Conservation (phyloP, 2,888 invertebrate genomes). For the Caenorhabditis sp. region DNA sequence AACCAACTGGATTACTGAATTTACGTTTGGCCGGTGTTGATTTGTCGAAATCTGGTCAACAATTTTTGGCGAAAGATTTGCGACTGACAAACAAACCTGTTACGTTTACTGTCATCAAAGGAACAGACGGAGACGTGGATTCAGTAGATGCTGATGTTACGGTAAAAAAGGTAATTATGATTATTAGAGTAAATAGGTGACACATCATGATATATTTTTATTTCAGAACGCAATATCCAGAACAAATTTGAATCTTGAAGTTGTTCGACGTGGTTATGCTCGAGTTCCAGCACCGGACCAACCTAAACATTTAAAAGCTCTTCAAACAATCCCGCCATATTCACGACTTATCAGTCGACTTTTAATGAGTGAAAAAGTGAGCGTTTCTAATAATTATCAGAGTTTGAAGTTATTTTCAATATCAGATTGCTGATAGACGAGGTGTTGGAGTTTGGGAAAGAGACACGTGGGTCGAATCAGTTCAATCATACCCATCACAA, state of each 20-base stretch:
- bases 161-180: conserved; percentile 54
- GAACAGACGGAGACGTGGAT: conserved; percentile 55
- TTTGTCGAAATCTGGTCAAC: conserved; percentile 64
- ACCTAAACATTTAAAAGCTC: conserved; percentile 59
- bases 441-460: conserved; percentile 71
- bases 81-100: conserved; percentile 61
- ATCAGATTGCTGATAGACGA: conserved; percentile 67
- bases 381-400: too few relatives aligned
- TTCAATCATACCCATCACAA: conserved; percentile 64
- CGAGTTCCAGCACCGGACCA: conserved; percentile 64
- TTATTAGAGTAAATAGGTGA: conserved; percentile 42
- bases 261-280: conserved; percentile 69
- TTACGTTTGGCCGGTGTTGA: conserved; percentile 67
- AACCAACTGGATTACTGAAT: conserved; percentile 58
- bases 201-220: neutral
- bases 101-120: conserved; percentile 66
- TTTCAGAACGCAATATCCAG: conserved; percentile 53
- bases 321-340: conserved; percentile 67
- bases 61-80: conserved; percentile 64
- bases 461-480: conserved; percentile 67
- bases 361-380: conserved; percentile 66
- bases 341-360: conserved; percentile 66
- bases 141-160: conserved; percentile 64
- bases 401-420: neutral
- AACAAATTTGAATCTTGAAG: conserved; percentile 67